Conservation (phyloP, 1,140 invertebrate genomes). For the Stegodyphus mimosarum region DNA sequence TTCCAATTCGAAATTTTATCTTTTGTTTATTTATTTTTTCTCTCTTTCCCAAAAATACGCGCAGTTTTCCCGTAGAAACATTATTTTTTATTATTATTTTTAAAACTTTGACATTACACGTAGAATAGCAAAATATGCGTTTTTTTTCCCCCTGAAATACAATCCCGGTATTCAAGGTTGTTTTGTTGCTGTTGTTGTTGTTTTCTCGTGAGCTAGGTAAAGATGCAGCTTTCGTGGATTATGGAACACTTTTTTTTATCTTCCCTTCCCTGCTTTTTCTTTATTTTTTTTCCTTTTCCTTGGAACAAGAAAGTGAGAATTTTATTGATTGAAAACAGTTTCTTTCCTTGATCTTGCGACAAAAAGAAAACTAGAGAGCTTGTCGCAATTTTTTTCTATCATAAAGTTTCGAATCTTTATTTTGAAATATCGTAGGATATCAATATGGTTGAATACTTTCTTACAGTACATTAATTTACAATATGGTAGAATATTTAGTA, state of each 20-base stretch:
- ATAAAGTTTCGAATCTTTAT: too few relatives aligned
- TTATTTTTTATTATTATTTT: conserved; percentile 40
- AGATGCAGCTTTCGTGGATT: conserved; percentile 33
- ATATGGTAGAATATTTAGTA: too few relatives aligned
- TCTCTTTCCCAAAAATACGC: background rate
- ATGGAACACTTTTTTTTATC: conserved; percentile 16
- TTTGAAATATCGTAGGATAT: too few relatives aligned
- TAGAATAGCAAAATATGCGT: conserved; percentile 54
- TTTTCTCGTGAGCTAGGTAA: background rate
- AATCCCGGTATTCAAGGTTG: conserved; percentile 34
- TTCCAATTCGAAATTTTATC: conserved; percentile 46
- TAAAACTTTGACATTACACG: conserved; percentile 52
- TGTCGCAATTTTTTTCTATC: too few relatives aligned
- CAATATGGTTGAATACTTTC: too few relatives aligned
- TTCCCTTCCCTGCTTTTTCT: background rate
- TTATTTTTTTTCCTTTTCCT: background rate
- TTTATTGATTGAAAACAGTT: conserved; percentile 30
- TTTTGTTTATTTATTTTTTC: conserved; percentile 29
- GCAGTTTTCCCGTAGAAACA: background rate
- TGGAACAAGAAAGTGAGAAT: conserved; percentile 16
- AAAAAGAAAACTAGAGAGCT: background rate
- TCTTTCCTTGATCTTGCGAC: background rate
- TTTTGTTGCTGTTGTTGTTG: conserved; percentile 6
- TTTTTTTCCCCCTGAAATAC: conserved; percentile 15
- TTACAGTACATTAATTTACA: too few relatives aligned